A percentile compares a stretch with the other conserved stretches of the same genome.
phyloP scores from a whole-genome alignment of 2,797 vertebrate genomes.

The Epinephelus awoara region DNA sequence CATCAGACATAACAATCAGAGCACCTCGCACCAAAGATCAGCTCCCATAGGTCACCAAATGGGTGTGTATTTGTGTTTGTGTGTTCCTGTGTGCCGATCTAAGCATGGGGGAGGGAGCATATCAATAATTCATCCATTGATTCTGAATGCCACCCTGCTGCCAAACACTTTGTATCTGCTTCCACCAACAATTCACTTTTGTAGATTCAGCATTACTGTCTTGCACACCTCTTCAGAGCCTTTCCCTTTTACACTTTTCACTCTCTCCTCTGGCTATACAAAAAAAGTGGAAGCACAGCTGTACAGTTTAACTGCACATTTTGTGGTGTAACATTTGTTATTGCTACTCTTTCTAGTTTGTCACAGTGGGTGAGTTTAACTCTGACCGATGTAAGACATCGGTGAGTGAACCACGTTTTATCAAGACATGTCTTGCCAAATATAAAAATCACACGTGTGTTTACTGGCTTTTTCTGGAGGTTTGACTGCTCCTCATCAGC shows the following conservation, averaged over 20 bases:
- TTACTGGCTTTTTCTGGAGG: no score
- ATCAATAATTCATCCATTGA: conserved; percentile 87
- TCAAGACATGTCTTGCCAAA: no score
- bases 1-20: conserved; percentile 8
- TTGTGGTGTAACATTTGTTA: no score
- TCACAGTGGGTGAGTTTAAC: not conserved
- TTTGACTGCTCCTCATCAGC: no score
- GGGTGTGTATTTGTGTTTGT: conserved; percentile 29
- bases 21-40: conserved; percentile 42
- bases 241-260: not conserved
- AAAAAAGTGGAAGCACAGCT: not conserved
- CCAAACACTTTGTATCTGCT: conserved; percentile 65
- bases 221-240: not conserved
- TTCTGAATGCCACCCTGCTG: conserved; percentile 57
- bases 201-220: conserved; percentile 56
- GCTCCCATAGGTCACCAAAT: conserved; percentile 32
- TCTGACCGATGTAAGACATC: no score
- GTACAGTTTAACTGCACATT: no score
- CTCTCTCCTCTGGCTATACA: not conserved
- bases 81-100: conserved; percentile 24
- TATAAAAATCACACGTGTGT: no score
- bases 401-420: no score
- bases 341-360: not conserved
- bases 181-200: conserved; percentile 41
- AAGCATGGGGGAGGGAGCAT: conserved; percentile 62